phyloP scores from a whole-genome alignment of 2,888 invertebrate species.

The Callyntrura guangdongensis region DNA sequence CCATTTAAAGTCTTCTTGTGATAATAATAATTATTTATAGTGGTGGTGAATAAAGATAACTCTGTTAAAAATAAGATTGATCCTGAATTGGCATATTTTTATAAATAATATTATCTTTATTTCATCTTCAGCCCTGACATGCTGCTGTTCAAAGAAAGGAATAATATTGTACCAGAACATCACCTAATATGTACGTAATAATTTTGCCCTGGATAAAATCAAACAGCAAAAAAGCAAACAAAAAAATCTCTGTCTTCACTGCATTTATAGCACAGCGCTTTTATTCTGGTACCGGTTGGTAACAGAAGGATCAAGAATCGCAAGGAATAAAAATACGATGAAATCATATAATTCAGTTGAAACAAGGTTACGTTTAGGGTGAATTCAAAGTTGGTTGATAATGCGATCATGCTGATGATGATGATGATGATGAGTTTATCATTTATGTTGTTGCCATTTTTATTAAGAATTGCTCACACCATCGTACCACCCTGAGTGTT shows the following conservation, averaged over 20 bases:
- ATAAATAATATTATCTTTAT: constrained; percentile 10
- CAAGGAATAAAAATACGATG: neutral
- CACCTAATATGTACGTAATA: neutral
- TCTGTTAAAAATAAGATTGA: neutral
- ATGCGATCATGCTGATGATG: too few species aligned
- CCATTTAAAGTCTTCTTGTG: neutral
- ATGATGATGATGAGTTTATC: constrained; percentile 1
- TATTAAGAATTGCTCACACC: constrained; percentile 52
- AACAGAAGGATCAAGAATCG: neutral
- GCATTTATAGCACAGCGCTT: neutral
- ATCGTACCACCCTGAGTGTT: neutral
- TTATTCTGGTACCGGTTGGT: neutral
- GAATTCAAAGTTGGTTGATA: neutral
- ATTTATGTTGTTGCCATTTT: constrained; percentile 29
- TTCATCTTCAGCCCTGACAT: constrained; percentile 37
- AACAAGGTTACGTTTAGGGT: constrained; percentile 37
- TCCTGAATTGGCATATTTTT: constrained; percentile 10
- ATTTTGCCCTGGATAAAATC: neutral
- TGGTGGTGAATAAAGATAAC: neutral
- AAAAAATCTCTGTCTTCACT: neutral
- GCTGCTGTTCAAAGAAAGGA: neutral
- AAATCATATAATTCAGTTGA: constrained; percentile 9
- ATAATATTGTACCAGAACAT: neutral
- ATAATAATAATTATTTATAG: neutral
- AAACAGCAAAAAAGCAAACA: constrained; percentile 1